Evolutionary conservation across 1,140 invertebrate genomes (phyloP).

Genomic region (Lepidurus packardi): DNA sequence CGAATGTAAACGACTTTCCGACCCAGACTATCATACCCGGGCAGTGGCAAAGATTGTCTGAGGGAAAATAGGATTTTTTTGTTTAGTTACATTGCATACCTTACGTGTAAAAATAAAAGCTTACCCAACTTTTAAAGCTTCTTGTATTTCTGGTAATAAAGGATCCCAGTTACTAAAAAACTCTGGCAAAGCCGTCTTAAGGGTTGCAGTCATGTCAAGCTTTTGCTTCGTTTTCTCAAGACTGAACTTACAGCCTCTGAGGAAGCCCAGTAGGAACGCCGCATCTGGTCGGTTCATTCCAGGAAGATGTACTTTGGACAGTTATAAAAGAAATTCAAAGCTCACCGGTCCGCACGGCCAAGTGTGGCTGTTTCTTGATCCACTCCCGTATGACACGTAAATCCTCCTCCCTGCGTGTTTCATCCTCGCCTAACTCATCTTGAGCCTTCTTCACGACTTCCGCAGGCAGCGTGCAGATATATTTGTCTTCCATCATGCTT

Average conservation of each 20-base stretch:
- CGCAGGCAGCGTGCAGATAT: slow-evolving; percentile 36
- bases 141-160: slow-evolving; percentile 29
- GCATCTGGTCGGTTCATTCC: slow-evolving; percentile 46
- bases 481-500: slow-evolving; percentile 24
- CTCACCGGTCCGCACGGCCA: slow-evolving; percentile 36
- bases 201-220: slow-evolving; percentile 57
- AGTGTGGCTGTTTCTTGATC: slow-evolving; percentile 41
- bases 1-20: slow-evolving; percentile 64
- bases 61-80: slow-evolving; percentile 38
- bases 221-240: slow-evolving; percentile 58
- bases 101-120: neutral
- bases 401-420: slow-evolving; percentile 36
- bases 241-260: slow-evolving; percentile 62
- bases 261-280: slow-evolving; percentile 55
- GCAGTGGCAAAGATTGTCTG: slow-evolving; percentile 68
- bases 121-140: slow-evolving; percentile 32
- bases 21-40: slow-evolving; percentile 68
- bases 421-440: slow-evolving; percentile 40
- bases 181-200: slow-evolving; percentile 54
- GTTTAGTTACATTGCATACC: neutral
- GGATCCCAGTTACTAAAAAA: slow-evolving; percentile 47
- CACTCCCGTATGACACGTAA: slow-evolving; percentile 39
- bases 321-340: neutral
- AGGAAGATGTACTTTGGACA: neutral
- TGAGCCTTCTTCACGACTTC: slow-evolving; percentile 38